Base-by-base conservation (phyloP, 2,113 vertebrate genomes). In the Cheilinus undulatus region DNA sequence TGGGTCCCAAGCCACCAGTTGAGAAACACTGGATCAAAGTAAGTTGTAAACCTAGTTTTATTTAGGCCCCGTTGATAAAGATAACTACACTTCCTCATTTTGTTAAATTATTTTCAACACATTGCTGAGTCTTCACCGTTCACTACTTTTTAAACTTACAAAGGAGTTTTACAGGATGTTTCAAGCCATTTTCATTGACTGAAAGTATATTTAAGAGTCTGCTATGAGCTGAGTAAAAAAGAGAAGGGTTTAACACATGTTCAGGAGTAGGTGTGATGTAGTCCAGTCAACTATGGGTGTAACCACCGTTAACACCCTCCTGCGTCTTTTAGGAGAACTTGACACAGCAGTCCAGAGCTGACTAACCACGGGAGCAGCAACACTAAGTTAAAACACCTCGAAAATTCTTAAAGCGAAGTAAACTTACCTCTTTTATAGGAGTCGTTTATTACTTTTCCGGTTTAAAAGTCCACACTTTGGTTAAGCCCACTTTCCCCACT, bases 201-300 rank as follows among this genome's bases (percentile, higher is more conserved):
- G n/a, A 11, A 34, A 3, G 32, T 34, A 11, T 34, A 34, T 15
- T 15, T 42, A 1, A 42, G 17, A 6, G 40, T 17, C 3, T 42
- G 17, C 5, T 5, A 42, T 3, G 5, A 3, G 40, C 17, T 15
- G 17, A 17, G 17, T 17, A 40, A 14, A 15, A 8, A 6, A 19
- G 6, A 17, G 15, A 42, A 42, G 15, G 19, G 40, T 13, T 27
- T 5, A 17, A 12, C 7, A 46, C 5, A 0, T 7, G 5, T 14
- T 46, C 17, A 4, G n/a, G 69, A 14, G 38, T n/a, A 40, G 54
- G 53, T 85, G 73, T 49, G 73, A 53, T 64, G 73, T 40, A 20
- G 58, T 20, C 22, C 40, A 1, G 68, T 78, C 45, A 8, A 43
- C 1, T 20, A 51, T 82, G 84, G 86, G 88, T 86, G 88, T 82